These are phyloP conservation scores for Pitta sordida DNA, from an alignment of 2,113 vertebrate genomes.

Conservation along the genomic window DNA sequence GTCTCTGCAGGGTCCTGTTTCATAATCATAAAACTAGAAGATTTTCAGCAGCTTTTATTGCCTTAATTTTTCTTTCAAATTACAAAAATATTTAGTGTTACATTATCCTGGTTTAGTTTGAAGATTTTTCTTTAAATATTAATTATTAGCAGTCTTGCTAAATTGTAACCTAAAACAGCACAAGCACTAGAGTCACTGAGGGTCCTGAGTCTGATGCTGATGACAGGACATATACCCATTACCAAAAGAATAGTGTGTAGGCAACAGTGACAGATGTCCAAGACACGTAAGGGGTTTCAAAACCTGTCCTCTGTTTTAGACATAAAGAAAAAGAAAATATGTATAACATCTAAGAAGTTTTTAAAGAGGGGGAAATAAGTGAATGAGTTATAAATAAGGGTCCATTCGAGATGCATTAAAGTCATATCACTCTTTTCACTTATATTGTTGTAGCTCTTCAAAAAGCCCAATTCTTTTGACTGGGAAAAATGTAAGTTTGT, in stretches of 20 bases:
- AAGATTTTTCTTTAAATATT: neutral
- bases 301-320: neutral
- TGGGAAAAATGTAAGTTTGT: neutral
- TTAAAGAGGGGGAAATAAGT: neutral
- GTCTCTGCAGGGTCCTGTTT: neutral
- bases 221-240: neutral
- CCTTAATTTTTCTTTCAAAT: neutral
- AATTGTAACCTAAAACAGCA: neutral
- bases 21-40: neutral
- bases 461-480: neutral
- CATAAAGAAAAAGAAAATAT: neutral
- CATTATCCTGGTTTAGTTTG: neutral
- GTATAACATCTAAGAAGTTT: neutral
- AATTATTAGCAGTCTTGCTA: neutral
- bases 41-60: neutral
- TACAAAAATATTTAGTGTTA: neutral
- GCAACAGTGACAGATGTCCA: neutral
- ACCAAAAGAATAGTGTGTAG: neutral
- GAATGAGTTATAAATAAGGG: neutral
- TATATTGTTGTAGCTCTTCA: neutral
- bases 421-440: neutral
- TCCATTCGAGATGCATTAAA: neutral
- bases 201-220: neutral
- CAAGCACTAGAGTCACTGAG: neutral
- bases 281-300: neutral